Conservation (phyloP, 2,888 invertebrate genomes). For the Ditula angustiorana region DNA sequence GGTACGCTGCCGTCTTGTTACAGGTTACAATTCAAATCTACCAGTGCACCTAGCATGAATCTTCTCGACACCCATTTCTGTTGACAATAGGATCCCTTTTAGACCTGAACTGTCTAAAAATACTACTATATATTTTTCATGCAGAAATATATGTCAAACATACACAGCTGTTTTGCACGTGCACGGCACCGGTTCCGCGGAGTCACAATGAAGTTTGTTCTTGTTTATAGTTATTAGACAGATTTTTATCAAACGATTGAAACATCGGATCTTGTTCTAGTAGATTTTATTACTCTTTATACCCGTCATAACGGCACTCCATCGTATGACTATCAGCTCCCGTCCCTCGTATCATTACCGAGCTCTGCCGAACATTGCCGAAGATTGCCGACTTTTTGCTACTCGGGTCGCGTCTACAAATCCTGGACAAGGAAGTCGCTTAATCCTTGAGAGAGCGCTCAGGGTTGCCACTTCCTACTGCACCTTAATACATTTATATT, state of each 20-base stretch:
- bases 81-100: too few species aligned
- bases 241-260: too few species aligned
- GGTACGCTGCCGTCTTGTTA: background rate
- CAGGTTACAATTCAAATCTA: background rate
- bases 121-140: too few species aligned
- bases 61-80: too few species aligned
- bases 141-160: too few species aligned
- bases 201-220: too few species aligned
- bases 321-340: background rate
- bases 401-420: slow-evolving; percentile 46
- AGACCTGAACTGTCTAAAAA: too few species aligned
- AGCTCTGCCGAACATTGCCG: slow-evolving; percentile 25
- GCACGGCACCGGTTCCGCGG: too few species aligned
- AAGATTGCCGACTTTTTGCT: slow-evolving; percentile 39
- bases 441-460: slow-evolving; percentile 43
- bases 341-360: slow-evolving; percentile 15
- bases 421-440: slow-evolving; percentile 46
- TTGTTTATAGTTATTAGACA: too few species aligned
- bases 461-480: slow-evolving; percentile 22
- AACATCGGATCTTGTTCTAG: too few species aligned
- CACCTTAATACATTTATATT: too few species aligned
- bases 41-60: background rate
- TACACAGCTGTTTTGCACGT: too few species aligned
- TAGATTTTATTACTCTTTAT: background rate
- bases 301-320: background rate